Percentiles rank a stretch among this genome's conserved stretches.
Evolutionary conservation across 1,140 invertebrate species (phyloP).

Genomic region (Drosophila setifemur): DNA sequence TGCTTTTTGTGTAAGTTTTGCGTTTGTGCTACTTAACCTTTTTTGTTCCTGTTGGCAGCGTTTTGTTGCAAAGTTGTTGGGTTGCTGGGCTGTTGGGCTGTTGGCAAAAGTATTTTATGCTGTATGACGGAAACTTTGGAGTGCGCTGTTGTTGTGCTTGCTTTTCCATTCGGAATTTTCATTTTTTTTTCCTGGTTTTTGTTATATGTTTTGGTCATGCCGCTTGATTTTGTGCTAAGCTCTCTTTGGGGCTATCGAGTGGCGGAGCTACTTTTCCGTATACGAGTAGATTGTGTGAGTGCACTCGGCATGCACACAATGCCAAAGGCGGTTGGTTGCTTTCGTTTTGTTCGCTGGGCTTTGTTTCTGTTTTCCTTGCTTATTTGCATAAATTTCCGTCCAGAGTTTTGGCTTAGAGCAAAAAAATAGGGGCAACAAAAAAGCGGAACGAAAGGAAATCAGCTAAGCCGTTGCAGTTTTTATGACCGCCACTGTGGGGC

Average conservation of each 20-base stretch:
- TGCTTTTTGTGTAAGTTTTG: constrained; percentile 36
- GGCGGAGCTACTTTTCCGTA: constrained; percentile 32
- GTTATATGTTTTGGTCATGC: constrained; percentile 41
- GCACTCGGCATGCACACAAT: constrained; percentile 52
- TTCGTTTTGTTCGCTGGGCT: constrained; percentile 18
- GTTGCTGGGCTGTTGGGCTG: no score
- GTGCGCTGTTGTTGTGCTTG: constrained; percentile 13
- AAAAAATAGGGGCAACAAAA: neutral
- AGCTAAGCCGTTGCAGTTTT: constrained; percentile 52
- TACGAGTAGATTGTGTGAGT: constrained; percentile 44
- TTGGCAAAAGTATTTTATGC: constrained; percentile 59
- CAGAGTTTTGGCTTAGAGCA: constrained; percentile 5
- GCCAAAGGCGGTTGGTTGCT: constrained; percentile 23
- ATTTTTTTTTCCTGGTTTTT: neutral
- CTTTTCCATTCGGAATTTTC: neutral
- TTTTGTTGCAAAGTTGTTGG: constrained; percentile 49
- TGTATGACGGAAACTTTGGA: constrained; percentile 41
- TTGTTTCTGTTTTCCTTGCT: constrained; percentile 19
- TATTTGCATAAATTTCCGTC: constrained; percentile 61
- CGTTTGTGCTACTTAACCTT: constrained; percentile 62
- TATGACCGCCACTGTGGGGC: constrained; percentile 56
- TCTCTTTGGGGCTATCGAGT: constrained; percentile 39
- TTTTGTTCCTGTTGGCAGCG: constrained; percentile 27
- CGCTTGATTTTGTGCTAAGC: constrained; percentile 49
- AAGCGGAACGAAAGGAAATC: constrained; percentile 1